These are phyloP conservation scores for Nymphalis c-album DNA, from an alignment of 2,888 invertebrate genomes.

Conservation along the genomic window DNA sequence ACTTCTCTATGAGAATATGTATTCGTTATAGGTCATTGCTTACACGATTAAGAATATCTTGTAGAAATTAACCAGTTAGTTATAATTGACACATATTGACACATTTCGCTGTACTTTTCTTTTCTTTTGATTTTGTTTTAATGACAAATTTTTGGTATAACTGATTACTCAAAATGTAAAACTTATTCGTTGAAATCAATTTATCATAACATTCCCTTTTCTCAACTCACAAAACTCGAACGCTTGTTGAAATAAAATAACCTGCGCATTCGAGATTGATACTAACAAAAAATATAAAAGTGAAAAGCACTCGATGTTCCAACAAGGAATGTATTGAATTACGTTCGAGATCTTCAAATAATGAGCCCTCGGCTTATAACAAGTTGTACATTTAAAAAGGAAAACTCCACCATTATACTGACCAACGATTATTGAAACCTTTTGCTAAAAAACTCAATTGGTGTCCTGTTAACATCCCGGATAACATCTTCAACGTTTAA, in stretches of 20 bases:
- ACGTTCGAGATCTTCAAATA: conserved; percentile 41
- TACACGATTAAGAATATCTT: too few species aligned
- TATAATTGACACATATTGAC: too few species aligned
- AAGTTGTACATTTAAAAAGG: conserved; percentile 44
- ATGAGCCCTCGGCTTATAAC: conserved; percentile 44
- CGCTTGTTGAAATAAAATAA: conserved; percentile 27
- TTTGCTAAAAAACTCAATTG: conserved; percentile 52
- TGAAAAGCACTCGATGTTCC: conserved; percentile 34
- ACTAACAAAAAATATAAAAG: conserved; percentile 38
- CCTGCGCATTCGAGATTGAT: conserved; percentile 33
- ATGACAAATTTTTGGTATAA: too few species aligned
- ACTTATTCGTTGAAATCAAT: background rate
- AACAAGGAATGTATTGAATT: conserved; percentile 42
- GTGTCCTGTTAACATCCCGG: conserved; percentile 49
- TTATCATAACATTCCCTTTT: conserved; percentile 1
- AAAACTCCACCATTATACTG: conserved; percentile 45
- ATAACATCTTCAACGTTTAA: conserved; percentile 45
- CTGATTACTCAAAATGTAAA: too few species aligned
- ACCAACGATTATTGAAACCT: conserved; percentile 61
- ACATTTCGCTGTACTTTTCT: too few species aligned
- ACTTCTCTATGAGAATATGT: too few species aligned
- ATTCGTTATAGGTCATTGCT: too few species aligned
- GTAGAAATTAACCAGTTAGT: too few species aligned
- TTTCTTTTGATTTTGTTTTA: too few species aligned
- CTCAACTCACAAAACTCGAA: conserved; percentile 9